Percentiles rank a stretch among this genome's conserved stretches.
phyloP scores from a whole-genome alignment of 2,797 vertebrate genomes.

The Tolypeutes matacus region DNA sequence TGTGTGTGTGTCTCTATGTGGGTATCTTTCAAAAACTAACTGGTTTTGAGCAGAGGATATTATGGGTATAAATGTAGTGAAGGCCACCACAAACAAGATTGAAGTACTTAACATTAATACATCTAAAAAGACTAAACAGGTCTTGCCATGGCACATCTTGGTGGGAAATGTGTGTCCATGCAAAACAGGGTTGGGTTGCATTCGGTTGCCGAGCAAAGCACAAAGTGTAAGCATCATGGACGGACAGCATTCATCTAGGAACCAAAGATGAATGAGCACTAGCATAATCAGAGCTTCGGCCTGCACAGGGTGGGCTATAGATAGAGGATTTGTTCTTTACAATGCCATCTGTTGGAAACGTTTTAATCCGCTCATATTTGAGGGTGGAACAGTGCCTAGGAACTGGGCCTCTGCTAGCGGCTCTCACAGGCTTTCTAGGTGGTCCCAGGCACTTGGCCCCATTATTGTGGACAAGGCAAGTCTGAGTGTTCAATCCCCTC shows the following conservation, averaged over 20 bases:
- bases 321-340: neutral
- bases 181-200: neutral
- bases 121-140: neutral
- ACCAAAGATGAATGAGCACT: neutral
- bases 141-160: neutral
- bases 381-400: neutral
- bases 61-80: neutral
- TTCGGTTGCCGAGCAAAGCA: neutral
- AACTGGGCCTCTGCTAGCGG: neutral
- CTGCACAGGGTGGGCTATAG: neutral
- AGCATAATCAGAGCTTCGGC: neutral
- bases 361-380: neutral
- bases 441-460: neutral
- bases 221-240: neutral
- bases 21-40: constrained; percentile 2
- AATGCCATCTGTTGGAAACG: neutral
- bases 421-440: neutral
- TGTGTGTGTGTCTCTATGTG: neutral
- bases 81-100: neutral
- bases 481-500: neutral
- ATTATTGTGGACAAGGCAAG: accelerated
- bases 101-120: neutral
- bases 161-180: neutral
- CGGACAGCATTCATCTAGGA: neutral
- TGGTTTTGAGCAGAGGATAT: constrained; percentile 27